Evolutionary conservation across 2,888 invertebrate genomes (phyloP).

Genomic region (Timandra comae): DNA sequence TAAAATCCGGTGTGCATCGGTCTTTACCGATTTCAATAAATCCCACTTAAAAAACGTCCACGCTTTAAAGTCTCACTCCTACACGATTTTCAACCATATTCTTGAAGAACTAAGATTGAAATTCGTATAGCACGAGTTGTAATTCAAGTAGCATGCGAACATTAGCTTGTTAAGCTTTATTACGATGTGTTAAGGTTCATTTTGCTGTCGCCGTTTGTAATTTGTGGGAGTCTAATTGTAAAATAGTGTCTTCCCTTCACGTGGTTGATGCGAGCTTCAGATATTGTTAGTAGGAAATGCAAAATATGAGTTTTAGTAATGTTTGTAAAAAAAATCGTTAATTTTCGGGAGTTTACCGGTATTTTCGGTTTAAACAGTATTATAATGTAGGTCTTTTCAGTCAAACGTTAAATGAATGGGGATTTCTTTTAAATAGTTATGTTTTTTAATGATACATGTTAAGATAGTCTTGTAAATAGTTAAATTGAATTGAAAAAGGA

Average conservation of each 20-base stretch:
- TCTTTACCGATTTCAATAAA: conserved; percentile 45
- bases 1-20: conserved; percentile 33
- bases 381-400: no score
- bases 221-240: conserved; percentile 40
- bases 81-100: neutral
- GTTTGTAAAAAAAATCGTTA: no score
- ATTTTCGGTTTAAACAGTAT: no score
- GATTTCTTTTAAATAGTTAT: no score
- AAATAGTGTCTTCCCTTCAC: conserved; percentile 47
- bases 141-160: conserved; percentile 1
- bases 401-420: no score
- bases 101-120: neutral
- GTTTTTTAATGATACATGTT: no score
- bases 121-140: neutral
- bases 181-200: conserved; percentile 23
- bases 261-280: conserved; percentile 23
- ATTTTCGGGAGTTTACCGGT: no score
- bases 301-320: no score
- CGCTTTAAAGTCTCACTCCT: conserved; percentile 6
- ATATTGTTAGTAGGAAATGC: conserved; percentile 1
- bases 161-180: conserved; percentile 13
- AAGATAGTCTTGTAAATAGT: no score
- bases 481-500: no score
- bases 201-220: conserved; percentile 26
- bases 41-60: conserved; percentile 37